Conservation (phyloP, 2,113 vertebrate genomes). For the Epinephelus fuscoguttatus region DNA sequence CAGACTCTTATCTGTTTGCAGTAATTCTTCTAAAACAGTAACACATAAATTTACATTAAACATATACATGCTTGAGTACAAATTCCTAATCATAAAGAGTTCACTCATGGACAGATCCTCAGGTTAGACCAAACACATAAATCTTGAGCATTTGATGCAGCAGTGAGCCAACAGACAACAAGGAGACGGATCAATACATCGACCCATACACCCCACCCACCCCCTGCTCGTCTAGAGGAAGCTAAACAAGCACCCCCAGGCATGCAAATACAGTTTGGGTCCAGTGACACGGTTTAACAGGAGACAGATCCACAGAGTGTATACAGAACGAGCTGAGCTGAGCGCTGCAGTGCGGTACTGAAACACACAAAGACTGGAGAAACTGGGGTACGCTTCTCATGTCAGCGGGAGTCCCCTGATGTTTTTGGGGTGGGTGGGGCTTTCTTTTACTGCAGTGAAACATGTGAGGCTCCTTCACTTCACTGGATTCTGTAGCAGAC, state of each 20-base stretch:
- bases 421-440: constrained; percentile 36
- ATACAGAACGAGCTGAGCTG: not conserved
- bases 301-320: not conserved
- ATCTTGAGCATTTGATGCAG: constrained; percentile 4
- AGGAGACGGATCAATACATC: constrained; percentile 42
- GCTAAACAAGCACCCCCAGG: constrained; percentile 26
- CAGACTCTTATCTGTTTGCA: not conserved
- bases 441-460: constrained; percentile 26
- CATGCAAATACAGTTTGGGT: constrained; percentile 28
- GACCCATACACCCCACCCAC: constrained; percentile 33
- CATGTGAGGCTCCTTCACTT: constrained; percentile 14
- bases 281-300: not conserved
- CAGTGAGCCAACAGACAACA: constrained; percentile 11
- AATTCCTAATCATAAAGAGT: not conserved
- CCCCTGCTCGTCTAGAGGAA: constrained; percentile 18
- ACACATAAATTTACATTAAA: not conserved
- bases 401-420: constrained; percentile 29
- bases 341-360: constrained; percentile 33
- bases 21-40: too few relatives aligned
- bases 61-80: not conserved
- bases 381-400: constrained; percentile 35
- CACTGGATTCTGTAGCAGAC: not conserved
- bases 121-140: constrained; percentile 4
- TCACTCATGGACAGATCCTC: not conserved
- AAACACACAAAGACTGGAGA: not conserved